Percentiles rank a stretch among this genome's conserved stretches.
Evolutionary conservation across 2,113 vertebrate genomes (phyloP).

Genomic region (Osmerus eperlanus): DNA sequence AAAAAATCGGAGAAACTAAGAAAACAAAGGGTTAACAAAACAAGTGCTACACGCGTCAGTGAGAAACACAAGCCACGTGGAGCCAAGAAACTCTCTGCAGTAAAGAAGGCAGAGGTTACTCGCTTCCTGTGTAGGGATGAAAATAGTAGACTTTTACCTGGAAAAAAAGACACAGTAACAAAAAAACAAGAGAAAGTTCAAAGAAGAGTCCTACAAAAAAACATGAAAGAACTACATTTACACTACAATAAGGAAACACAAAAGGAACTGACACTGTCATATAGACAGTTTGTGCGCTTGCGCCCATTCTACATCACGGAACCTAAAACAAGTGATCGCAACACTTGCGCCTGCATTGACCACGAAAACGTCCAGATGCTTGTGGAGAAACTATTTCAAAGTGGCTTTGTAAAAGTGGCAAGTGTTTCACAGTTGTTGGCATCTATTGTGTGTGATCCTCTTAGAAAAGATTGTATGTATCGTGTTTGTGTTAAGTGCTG

Average conservation of each 20-base stretch:
- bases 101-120: too few relatives aligned
- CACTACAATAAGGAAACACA: background rate
- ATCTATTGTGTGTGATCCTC: slow-evolving; percentile 17
- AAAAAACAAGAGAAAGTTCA: too few relatives aligned
- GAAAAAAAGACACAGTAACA: too few relatives aligned
- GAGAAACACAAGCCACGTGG: too few relatives aligned
- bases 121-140: too few relatives aligned
- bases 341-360: slow-evolving; percentile 22
- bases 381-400: slow-evolving; percentile 23
- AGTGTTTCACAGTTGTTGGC: slow-evolving; percentile 24
- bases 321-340: slow-evolving; percentile 5
- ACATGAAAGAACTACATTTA: background rate
- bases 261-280: slow-evolving; percentile 1
- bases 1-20: too few relatives aligned
- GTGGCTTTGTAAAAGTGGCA: slow-evolving; percentile 4
- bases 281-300: background rate
- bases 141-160: too few relatives aligned
- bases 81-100: too few relatives aligned
- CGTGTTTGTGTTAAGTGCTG: slow-evolving; percentile 5
- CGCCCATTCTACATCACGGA: too few relatives aligned
- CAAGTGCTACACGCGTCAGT: too few relatives aligned
- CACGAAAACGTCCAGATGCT: slow-evolving; percentile 26
- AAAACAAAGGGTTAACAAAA: background rate
- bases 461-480: slow-evolving; percentile 24
- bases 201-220: background rate